Percentiles rank a stretch among this genome's conserved stretches.
phyloP scores from a whole-genome alignment of 2,797 vertebrate species.

The Champsocephalus gunnari region DNA sequence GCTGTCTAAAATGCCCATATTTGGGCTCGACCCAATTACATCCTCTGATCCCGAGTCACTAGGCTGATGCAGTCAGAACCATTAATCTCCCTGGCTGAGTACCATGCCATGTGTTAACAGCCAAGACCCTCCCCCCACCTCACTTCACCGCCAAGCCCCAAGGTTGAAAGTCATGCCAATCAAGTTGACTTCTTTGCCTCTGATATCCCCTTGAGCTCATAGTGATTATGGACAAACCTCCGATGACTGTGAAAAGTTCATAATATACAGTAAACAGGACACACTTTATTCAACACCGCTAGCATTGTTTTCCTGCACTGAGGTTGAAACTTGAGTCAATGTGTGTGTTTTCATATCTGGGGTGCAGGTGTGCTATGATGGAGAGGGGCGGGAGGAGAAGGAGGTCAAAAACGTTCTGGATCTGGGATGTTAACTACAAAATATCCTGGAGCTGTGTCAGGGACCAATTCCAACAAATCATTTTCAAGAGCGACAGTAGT shows the following conservation, averaged over 20 bases:
- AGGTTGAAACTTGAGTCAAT: constrained; percentile 57
- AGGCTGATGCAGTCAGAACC: constrained; percentile 85
- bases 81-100: constrained; percentile 88
- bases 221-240: constrained; percentile 55
- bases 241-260: constrained; percentile 55
- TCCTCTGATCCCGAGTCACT: constrained; percentile 84
- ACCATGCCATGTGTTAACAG: constrained; percentile 83
- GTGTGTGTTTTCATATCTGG: constrained; percentile 54
- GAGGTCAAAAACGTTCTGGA: constrained; percentile 64
- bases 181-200: constrained; percentile 79
- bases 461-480: constrained; percentile 81
- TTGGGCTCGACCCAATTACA: constrained; percentile 87
- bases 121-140: constrained; percentile 65
- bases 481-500: constrained; percentile 80
- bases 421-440: constrained; percentile 73
- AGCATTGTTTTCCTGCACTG: constrained; percentile 34
- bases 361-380: constrained; percentile 49
- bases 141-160: constrained; percentile 67
- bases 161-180: constrained; percentile 84
- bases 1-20: constrained; percentile 85
- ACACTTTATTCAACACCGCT: constrained; percentile 37
- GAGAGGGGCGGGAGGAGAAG: constrained; percentile 16
- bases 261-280: constrained; percentile 41
- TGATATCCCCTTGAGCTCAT: constrained; percentile 58
- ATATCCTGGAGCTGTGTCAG: constrained; percentile 78